Conservation (phyloP, 2,113 vertebrate genomes). For the Uropsilus gracilis region DNA sequence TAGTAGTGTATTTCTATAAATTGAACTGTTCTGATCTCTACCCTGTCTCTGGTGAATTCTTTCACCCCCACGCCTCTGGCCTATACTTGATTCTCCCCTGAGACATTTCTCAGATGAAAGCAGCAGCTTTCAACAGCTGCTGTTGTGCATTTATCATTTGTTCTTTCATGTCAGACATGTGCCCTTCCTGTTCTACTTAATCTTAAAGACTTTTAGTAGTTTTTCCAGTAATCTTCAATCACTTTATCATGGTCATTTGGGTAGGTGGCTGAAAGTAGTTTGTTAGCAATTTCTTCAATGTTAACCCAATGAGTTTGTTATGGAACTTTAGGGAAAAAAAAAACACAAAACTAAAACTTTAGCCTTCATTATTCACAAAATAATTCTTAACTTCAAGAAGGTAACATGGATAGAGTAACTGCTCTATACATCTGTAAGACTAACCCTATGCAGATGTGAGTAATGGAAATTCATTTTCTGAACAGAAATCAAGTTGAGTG, state of each 20-base stretch:
- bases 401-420: background rate
- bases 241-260: background rate
- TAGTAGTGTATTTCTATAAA: too few relatives aligned
- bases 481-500: background rate
- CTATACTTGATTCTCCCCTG: too few relatives aligned
- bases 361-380: constrained; percentile 54
- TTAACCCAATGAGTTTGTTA: constrained; percentile 42
- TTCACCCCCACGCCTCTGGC: too few relatives aligned
- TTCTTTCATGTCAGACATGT: background rate
- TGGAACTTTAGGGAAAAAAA: constrained; percentile 28
- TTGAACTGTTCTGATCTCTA: too few relatives aligned
- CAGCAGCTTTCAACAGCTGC: background rate
- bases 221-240: background rate
- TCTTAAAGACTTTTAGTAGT: background rate
- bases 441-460: background rate
- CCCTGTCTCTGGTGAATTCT: too few relatives aligned
- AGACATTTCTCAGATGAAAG: background rate
- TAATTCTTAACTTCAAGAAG: constrained; percentile 19
- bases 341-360: too few relatives aligned
- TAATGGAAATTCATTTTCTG: background rate
- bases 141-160: background rate
- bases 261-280: background rate
- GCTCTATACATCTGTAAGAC: background rate
- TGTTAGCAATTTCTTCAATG: constrained; percentile 26
- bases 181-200: background rate